A percentile compares a stretch with the other conserved stretches of the same genome.
phyloP scores from a whole-genome alignment of 2,888 invertebrate genomes.

The Drosophila diplacantha region DNA sequence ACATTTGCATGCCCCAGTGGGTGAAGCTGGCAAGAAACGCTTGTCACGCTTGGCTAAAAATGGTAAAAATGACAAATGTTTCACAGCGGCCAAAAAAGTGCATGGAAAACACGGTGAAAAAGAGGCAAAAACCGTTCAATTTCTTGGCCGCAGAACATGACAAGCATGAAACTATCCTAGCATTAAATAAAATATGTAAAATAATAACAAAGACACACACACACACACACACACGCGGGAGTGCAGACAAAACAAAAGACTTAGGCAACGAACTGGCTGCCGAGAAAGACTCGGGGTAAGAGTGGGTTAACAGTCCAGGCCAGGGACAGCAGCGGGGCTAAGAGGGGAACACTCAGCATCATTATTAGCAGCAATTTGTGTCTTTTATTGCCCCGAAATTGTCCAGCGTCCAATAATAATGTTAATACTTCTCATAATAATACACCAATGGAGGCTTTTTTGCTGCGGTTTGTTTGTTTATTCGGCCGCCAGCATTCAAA shows the following conservation, averaged over 20 bases:
- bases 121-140: constrained; percentile 60
- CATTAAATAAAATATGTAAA: constrained; percentile 62
- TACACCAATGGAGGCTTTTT: constrained; percentile 36
- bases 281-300: constrained; percentile 7
- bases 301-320: constrained; percentile 28
- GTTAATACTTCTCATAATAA: constrained; percentile 62
- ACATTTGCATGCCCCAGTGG: constrained; percentile 68
- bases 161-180: constrained; percentile 65
- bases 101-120: constrained; percentile 33
- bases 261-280: constrained; percentile 58
- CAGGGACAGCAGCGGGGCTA: neutral
- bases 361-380: constrained; percentile 66
- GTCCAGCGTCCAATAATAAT: constrained; percentile 68
- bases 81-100: constrained; percentile 62
- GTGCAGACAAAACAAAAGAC: constrained; percentile 60
- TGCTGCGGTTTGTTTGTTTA: constrained; percentile 28
- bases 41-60: constrained; percentile 72
- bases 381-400: constrained; percentile 67
- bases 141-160: constrained; percentile 67
- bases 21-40: constrained; percentile 62
- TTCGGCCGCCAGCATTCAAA: constrained; percentile 51
- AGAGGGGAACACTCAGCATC: constrained; percentile 44
- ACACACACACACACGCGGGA: constrained; percentile 7
- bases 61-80: constrained; percentile 72
- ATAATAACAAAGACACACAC: constrained; percentile 61